These are phyloP conservation scores for Noctua fimbriata DNA, from an alignment of 2,888 invertebrate species.

Conservation along the genomic window DNA sequence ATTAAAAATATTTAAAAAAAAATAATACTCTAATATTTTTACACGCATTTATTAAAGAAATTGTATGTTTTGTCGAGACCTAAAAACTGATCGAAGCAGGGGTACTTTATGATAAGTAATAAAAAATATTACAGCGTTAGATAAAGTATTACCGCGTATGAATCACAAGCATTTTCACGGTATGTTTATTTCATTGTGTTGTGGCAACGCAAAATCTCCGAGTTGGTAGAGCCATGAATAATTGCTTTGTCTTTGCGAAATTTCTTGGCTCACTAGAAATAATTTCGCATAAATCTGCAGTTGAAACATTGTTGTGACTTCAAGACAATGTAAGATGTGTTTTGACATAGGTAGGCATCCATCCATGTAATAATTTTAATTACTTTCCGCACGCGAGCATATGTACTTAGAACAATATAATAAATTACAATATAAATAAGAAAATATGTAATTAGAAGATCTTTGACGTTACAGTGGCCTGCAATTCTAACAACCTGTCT, in stretches of 20 bases:
- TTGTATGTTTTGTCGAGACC: too few species aligned
- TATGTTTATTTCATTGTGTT: constrained; percentile 35
- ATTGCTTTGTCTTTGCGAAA: constrained; percentile 36
- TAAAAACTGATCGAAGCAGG: too few species aligned
- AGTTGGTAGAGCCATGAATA: constrained; percentile 25
- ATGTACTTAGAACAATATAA: constrained; percentile 1
- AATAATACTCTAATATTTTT: too few species aligned
- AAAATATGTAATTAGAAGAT: not conserved
- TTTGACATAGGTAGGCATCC: constrained; percentile 3
- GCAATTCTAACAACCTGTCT: not conserved
- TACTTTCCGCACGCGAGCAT: constrained; percentile 9
- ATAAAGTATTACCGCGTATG: not conserved
- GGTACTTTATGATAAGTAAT: not conserved
- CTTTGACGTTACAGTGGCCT: not conserved
- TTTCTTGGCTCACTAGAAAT: constrained; percentile 33
- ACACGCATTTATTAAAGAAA: too few species aligned
- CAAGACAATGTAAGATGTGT: not conserved
- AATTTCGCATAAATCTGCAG: not conserved
- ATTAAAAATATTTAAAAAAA: too few species aligned
- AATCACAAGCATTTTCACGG: constrained; percentile 14
- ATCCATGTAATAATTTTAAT: constrained; percentile 8
- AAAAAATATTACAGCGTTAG: not conserved
- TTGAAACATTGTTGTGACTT: constrained; percentile 4
- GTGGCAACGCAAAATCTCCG: constrained; percentile 24
- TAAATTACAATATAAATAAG: constrained; percentile 11